Evolutionary conservation across 2,888 invertebrate genomes (phyloP), one percentile per base, ranked within the genome.

Genomic region (Epistrophe grossulariae): DNA sequence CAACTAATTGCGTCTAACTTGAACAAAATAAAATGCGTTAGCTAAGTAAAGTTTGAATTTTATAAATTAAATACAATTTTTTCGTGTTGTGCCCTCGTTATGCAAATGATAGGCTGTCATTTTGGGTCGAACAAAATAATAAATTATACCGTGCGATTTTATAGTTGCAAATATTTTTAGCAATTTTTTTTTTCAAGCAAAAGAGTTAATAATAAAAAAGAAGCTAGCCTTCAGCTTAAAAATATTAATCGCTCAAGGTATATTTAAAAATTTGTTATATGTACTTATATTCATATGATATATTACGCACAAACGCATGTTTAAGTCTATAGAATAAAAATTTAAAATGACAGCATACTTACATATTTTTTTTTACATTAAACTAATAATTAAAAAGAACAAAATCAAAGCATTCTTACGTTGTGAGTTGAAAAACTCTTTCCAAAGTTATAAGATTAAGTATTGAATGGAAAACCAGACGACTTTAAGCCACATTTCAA

Each of bases 21-120:
- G 45, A 45, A n/a, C 8, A 24, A 9, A 38, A 38, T 11, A 7
- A 38, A 60, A 59, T 52, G 13, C 24, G 52, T 52, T 24, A 24
- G 24, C 8, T 13, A 35, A 35, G 35, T 19, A 11, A 19, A 19
- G 11, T 45, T 7, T 35, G 40, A 19, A 31, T 24, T 9, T 10
- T 11, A 35, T 38, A 11, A 35, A 35, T 38, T 38, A n/a, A n/a
- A 38, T 7, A 38, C 11, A 5, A 7, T 11, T 5, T n/a, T n/a
- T n/a, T n/a, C n/a, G n/a, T n/a, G n/a, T n/a, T 43, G 4, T 38
- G 15, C 24, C 24, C 24, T 40, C 15, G 62, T 62, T 43, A 62
- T 62, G 40, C 9, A 43, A 62, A 62, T 62, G 19, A 43, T 62
- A 62, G 62, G 62, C 43, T 62, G 40, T 43, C 24, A 15, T 40